These are phyloP conservation scores for Tiliqua scincoides DNA, from an alignment of 2,113 vertebrate species.

Conservation along the genomic window DNA sequence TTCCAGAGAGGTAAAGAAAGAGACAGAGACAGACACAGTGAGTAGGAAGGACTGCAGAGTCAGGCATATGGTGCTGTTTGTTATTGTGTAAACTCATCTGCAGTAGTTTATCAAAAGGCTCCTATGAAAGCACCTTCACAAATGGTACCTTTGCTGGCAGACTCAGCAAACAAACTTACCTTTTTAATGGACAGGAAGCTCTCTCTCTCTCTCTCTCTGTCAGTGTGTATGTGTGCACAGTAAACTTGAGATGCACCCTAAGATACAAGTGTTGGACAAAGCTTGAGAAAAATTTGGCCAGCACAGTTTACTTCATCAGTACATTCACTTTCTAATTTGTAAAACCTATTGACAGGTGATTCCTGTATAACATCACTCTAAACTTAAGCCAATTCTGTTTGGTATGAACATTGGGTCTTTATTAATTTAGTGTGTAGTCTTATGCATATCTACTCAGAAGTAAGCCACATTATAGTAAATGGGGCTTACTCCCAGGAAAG, in stretches of 20 bases:
- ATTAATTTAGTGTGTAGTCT: too few species aligned
- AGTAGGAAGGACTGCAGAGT: slow-evolving; percentile 14
- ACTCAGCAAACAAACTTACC: slow-evolving; percentile 8
- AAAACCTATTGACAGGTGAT: background rate
- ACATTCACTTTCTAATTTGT: background rate
- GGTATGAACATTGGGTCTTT: background rate
- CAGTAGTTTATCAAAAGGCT: background rate
- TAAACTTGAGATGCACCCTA: background rate
- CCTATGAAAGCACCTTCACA: slow-evolving; percentile 19
- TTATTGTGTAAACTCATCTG: slow-evolving; percentile 3
- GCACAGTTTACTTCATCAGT: background rate
- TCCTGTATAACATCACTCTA: background rate
- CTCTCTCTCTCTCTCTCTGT: background rate
- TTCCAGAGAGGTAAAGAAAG: slow-evolving; percentile 18
- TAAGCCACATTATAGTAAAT: too few species aligned
- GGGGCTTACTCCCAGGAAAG: too few species aligned
- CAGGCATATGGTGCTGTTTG: slow-evolving; percentile 10
- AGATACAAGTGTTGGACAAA: background rate
- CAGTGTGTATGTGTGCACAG: too few species aligned
- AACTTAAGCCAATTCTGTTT: background rate
- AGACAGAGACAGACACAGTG: slow-evolving; percentile 7
- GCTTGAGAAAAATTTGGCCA: background rate
- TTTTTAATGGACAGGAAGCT: background rate
- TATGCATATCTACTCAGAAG: too few species aligned
- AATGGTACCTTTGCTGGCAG: slow-evolving; percentile 16